Base-by-base conservation (phyloP, 1,140 invertebrate species). In the Orchestia grillus region DNA sequence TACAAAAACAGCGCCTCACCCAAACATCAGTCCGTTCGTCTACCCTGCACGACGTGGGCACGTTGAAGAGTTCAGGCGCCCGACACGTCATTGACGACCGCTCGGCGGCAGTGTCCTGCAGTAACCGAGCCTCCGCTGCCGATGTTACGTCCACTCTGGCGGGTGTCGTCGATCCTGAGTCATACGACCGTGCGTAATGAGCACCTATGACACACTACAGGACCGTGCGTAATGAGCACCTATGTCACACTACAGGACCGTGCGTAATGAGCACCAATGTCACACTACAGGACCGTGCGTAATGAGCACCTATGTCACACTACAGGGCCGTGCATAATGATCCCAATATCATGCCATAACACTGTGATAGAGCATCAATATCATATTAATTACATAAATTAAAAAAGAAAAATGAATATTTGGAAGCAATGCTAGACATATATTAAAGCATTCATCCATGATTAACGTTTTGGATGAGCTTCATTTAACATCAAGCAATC, bases 1-100 rank as follows among this genome's bases (percentile, higher is more conserved):
- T 3, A 77, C 62, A 15, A 77, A 77, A 28, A 36, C 28, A 15
- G 36, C 3, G 57, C 97, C 96, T 97, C 97, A 99, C 98, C 99
- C 99, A 99, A 97, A 99, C 98, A 97, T 99, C 99, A 62, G 98
- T 98, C 96, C 98, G 97, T 97, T 99, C 98, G 97, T 99, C 98
- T 96, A 99, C 98, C 97, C 98, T 98, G 97, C 98, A 98, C 97
- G 98, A 98, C 96, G 98, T 98, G 97, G 99, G 98, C 77, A 99
- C 98, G 97, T 98, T 98, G 97, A 99, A 99, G 47, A 99, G 97
- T 97, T 99, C 99, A 41, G 99, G 99, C 42, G 99, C 98, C 97
- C 98, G 97, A 97, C 99, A 99, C 28, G 98, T 98, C 98, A 99
- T 99, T 43, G 98, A 98, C 97, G 98, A 99, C 96, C 98, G 98